Conservation (phyloP, 2,113 vertebrate genomes). For the Arizona elegans region DNA sequence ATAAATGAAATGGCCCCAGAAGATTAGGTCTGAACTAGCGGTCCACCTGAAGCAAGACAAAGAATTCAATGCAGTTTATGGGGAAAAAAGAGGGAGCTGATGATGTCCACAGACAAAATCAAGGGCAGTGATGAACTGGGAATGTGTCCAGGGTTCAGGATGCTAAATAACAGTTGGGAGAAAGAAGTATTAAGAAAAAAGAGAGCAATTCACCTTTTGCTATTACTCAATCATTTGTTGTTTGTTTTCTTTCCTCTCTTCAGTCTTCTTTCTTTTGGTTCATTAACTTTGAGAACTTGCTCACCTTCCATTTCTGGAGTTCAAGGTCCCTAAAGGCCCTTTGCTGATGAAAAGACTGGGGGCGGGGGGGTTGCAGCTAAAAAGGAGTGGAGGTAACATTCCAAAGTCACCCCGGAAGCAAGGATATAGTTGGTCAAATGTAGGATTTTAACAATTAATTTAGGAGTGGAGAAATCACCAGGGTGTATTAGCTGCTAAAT, state of each 20-base stretch:
- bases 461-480: constrained; percentile 60
- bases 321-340: constrained; percentile 39
- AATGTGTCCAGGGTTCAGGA: not conserved
- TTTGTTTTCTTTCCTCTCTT: not conserved
- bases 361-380: constrained; percentile 54
- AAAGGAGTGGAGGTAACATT: constrained; percentile 65
- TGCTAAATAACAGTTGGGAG: not conserved
- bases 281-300: constrained; percentile 45
- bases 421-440: constrained; percentile 68
- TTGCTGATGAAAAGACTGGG: constrained; percentile 41
- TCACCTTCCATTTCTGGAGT: constrained; percentile 51
- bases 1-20: not conserved
- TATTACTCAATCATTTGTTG: constrained; percentile 3
- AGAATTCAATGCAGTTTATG: not conserved
- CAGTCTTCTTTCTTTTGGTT: constrained; percentile 22
- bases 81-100: not conserved
- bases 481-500: constrained; percentile 80
- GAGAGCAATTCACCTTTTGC: not conserved
- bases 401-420: constrained; percentile 69
- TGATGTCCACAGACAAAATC: not conserved
- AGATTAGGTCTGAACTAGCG: not conserved
- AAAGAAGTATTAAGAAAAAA: not conserved
- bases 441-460: constrained; percentile 73
- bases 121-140: not conserved
- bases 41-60: not conserved